Evolutionary conservation across 2,113 vertebrate species (phyloP).

Genomic region (Crotalus viridis): DNA sequence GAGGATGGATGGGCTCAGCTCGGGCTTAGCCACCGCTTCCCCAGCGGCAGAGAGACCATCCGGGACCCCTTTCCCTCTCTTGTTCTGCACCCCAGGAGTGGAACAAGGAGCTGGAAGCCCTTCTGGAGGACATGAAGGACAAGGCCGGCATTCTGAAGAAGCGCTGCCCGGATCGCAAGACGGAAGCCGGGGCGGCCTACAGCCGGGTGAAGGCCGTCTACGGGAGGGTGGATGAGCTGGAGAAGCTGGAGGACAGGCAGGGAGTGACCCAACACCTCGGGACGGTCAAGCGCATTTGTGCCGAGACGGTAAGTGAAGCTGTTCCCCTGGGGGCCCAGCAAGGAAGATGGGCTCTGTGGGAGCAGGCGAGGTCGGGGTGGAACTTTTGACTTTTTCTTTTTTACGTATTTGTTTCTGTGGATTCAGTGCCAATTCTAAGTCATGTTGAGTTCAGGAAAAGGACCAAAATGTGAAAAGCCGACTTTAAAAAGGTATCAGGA

Average conservation of each 20-base stretch:
- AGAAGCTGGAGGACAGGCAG: neutral
- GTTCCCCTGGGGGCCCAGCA: neutral
- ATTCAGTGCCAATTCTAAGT: neutral
- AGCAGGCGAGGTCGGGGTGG: neutral
- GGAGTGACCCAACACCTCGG: constrained; percentile 35
- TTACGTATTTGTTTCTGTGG: neutral
- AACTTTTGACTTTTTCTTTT: neutral
- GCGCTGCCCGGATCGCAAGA: constrained; percentile 27
- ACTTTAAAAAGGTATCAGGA: neutral
- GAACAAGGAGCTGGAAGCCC: constrained; percentile 13
- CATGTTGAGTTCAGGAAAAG: neutral
- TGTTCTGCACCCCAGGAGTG: constrained; percentile 22
- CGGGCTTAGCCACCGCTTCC: neutral
- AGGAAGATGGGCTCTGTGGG: neutral
- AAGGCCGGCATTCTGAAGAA: constrained; percentile 16
- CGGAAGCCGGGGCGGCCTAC: constrained; percentile 32
- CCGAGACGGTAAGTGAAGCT: neutral
- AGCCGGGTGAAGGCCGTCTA: constrained; percentile 42
- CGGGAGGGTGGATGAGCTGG: constrained; percentile 14
- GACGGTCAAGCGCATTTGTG: neutral
- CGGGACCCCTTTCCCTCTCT: fast-evolving
- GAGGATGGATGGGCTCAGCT: neutral
- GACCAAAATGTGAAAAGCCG: neutral
- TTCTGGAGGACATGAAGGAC: constrained; percentile 40
- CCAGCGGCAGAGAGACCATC: too few species aligned